These are phyloP conservation scores for Sciaenops ocellatus DNA, from an alignment of 2,797 vertebrate genomes.

Conservation along the genomic window DNA sequence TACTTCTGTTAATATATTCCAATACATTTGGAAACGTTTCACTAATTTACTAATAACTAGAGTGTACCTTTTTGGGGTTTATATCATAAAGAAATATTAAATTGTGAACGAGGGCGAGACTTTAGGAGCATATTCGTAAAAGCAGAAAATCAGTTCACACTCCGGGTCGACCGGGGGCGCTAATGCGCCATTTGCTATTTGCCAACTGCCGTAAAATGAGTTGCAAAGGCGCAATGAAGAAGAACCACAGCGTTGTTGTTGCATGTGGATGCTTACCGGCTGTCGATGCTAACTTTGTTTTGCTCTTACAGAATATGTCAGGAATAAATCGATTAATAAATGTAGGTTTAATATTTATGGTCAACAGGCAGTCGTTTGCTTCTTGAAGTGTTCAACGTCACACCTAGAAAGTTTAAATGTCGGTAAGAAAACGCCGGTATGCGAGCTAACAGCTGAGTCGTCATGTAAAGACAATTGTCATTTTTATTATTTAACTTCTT, in stretches of 20 bases:
- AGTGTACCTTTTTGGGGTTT: not conserved
- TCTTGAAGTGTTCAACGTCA: not conserved
- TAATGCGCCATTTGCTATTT: not conserved
- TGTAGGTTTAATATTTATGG: no score
- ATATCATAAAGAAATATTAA: not conserved
- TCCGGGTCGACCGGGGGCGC: slow-evolving; percentile 20
- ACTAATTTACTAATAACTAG: not conserved
- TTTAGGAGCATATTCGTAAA: not conserved
- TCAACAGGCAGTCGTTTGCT: not conserved
- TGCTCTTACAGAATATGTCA: not conserved
- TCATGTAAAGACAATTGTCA: not conserved
- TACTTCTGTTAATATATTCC: not conserved
- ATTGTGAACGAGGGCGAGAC: not conserved
- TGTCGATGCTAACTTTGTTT: not conserved
- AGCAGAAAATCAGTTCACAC: not conserved
- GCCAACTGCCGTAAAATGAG: not conserved
- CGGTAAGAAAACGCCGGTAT: not conserved
- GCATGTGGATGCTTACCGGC: not conserved
- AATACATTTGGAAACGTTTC: not conserved
- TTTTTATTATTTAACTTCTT: no score
- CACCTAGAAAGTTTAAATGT: not conserved
- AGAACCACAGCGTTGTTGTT: not conserved
- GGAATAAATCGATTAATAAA: not conserved
- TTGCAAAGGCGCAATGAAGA: slow-evolving; percentile 13
- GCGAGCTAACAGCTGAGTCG: not conserved